Evolutionary conservation across 1,140 invertebrate genomes (phyloP), one percentile per base, ranked within the genome.

Genomic region (Drosophila malerkotliana): DNA sequence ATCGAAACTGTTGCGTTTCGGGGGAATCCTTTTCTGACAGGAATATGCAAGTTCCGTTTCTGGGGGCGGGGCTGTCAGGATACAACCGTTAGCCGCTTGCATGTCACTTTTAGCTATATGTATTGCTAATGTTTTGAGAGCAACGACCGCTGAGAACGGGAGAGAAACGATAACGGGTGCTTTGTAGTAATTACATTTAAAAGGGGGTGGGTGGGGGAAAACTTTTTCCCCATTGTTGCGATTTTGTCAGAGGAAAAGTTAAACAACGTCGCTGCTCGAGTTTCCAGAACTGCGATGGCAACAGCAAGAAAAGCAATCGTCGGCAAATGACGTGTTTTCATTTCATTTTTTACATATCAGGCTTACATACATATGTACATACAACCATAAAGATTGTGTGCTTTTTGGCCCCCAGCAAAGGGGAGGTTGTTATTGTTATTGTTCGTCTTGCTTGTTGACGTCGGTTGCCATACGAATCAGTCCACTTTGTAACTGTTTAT

Each of bases 281-380:
- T 81, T 79, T 75, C 77, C 77, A 85, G 77, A 68, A 82, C 78
- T 74, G 82, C 82, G 79, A 81, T 78, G 81, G 82, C 68, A 74
- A 84, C 78, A 80, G 15, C 41, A 44, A 4, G 55, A 18, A 62
- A 56, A 39, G 60, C 15, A 49, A 57, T 41, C 54, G 26, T 66
- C 67, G 69, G 37, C 37, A 81, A 82, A 87, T 87, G 83, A 87
- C 82, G 82, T 87, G 75, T 64, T 85, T 82, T 57, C 64, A 74
- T 57, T 47, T 66, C 32, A 32, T n/a, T 24, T 21, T 71, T 32
- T 68, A 26, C 26, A 67, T 63, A 66, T 66, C 58, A 66, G 60
- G 45, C 39, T 0, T 37, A 37, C 12, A n/a, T n/a, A 37, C 34
- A 37, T 37, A n/a, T n/a, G n/a, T n/a, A 9, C 39, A 72, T 72